Conservation (phyloP, 2,113 vertebrate genomes). For the Mormoops blainvillei region DNA sequence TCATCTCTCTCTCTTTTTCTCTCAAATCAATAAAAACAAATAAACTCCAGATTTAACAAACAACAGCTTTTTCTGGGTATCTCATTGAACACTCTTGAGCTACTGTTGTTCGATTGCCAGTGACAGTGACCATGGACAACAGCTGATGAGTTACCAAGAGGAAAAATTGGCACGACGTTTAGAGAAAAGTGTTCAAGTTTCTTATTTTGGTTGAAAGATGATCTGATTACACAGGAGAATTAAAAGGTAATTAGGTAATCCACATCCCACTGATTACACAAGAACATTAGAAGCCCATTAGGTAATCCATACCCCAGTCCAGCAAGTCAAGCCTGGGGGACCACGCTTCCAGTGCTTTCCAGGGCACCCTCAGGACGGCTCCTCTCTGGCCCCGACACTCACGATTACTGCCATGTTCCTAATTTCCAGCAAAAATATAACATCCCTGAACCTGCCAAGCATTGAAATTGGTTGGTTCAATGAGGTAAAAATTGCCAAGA, state of each 20-base stretch:
- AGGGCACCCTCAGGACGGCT: constrained; percentile 26
- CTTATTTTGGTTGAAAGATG: not conserved
- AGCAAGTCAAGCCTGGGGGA: not conserved
- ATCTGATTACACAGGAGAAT: not conserved
- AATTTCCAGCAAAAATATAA: constrained; percentile 66
- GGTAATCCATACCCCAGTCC: not conserved
- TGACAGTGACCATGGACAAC: not conserved
- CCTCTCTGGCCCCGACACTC: constrained; percentile 47
- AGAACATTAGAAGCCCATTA: not conserved
- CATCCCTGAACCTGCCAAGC: constrained; percentile 49
- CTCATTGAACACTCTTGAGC: not conserved
- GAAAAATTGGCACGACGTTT: not conserved
- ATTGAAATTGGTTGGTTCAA: constrained; percentile 61
- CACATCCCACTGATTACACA: not conserved
- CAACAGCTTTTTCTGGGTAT: not conserved
- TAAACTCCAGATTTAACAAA: not conserved
- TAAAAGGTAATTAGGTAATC: not conserved
- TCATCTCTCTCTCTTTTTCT: too few relatives aligned
- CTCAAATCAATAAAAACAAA: too few relatives aligned
- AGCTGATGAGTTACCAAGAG: not conserved
- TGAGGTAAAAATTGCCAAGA: constrained; percentile 60
- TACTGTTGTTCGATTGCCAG: not conserved
- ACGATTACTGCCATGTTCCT: constrained; percentile 20
- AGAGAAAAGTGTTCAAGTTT: not conserved
- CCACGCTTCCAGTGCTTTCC: not conserved